Conservation (phyloP, 2,797 vertebrate species). For the Sebastiscus albofasciatus region DNA sequence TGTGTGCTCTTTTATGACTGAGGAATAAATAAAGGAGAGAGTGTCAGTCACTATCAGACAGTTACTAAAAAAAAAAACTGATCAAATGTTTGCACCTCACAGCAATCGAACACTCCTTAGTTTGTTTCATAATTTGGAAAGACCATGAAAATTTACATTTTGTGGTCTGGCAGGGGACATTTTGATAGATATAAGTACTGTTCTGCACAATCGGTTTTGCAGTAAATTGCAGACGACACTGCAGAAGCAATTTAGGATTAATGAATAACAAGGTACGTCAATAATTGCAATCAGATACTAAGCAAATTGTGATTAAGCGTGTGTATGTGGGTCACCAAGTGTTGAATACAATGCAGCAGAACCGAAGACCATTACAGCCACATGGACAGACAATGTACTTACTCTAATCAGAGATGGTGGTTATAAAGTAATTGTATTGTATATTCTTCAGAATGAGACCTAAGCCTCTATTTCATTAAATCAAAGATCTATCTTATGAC, state of each 20-base stretch:
- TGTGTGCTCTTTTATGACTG: conserved; percentile 61
- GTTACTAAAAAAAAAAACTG: conserved; percentile 7
- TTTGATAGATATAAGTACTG: conserved; percentile 1
- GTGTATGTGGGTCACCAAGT: conserved; percentile 37
- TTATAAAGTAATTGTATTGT: conserved; percentile 74
- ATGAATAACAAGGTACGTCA: conserved; percentile 36
- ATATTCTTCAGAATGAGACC: conserved; percentile 61
- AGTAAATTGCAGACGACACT: conserved; percentile 20
- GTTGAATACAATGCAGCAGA: conserved; percentile 21
- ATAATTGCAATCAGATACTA: conserved; percentile 50
- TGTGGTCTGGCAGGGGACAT: not conserved
- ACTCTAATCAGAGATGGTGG: conserved; percentile 54
- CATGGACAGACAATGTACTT: conserved; percentile 25
- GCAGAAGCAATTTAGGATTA: conserved; percentile 38
- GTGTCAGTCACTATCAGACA: conserved; percentile 6
- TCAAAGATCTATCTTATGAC: conserved; percentile 77
- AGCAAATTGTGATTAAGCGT: conserved; percentile 43
- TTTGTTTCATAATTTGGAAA: conserved; percentile 27
- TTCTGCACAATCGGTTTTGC: conserved; percentile 18
- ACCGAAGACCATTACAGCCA: not conserved
- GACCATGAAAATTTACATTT: not conserved
- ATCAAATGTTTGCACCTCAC: not conserved
- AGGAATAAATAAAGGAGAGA: conserved; percentile 50
- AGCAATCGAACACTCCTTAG: not conserved
- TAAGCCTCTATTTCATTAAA: conserved; percentile 79